These are phyloP conservation scores for Chlorospingus flavigularis DNA, from an alignment of 2,797 vertebrate species.

Conservation along the genomic window DNA sequence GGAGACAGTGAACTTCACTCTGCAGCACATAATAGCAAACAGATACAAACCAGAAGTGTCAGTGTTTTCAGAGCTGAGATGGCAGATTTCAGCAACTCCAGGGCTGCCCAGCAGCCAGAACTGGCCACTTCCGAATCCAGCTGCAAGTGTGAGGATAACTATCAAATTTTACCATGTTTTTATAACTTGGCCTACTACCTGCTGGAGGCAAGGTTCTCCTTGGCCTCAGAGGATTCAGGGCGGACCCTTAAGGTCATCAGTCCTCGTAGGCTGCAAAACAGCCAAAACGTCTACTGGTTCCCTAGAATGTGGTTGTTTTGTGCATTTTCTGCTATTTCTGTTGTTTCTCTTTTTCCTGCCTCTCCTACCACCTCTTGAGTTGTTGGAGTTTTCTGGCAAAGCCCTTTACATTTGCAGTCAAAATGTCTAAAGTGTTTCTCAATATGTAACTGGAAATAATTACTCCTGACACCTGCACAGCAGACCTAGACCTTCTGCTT, in stretches of 20 bases:
- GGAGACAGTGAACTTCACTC: not conserved
- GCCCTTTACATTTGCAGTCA: constrained; percentile 20
- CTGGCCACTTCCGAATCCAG: not conserved
- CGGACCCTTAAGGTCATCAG: not conserved
- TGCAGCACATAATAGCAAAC: not conserved
- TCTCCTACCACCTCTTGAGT: not conserved
- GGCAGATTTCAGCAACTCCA: not conserved
- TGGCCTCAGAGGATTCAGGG: not conserved
- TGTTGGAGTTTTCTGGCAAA: constrained; percentile 18
- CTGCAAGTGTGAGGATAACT: not conserved
- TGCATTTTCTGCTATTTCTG: not conserved
- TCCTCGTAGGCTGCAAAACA: not conserved
- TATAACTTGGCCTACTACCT: not conserved
- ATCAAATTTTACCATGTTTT: not conserved
- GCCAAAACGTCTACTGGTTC: not conserved
- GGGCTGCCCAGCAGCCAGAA: not conserved
- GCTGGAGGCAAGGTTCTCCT: not conserved
- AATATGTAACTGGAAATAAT: constrained; percentile 62
- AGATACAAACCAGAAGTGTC: not conserved
- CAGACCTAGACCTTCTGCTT: constrained; percentile 51
- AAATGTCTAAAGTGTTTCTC: constrained; percentile 47
- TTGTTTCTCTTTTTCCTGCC: not conserved
- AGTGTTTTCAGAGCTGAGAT: not conserved
- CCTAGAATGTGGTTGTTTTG: not conserved
- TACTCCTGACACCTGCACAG: constrained; percentile 57